Evolutionary conservation across 2,113 vertebrate genomes (phyloP), one percentile per base, ranked within the genome.

Genomic region (Hypanus sabinus): DNA sequence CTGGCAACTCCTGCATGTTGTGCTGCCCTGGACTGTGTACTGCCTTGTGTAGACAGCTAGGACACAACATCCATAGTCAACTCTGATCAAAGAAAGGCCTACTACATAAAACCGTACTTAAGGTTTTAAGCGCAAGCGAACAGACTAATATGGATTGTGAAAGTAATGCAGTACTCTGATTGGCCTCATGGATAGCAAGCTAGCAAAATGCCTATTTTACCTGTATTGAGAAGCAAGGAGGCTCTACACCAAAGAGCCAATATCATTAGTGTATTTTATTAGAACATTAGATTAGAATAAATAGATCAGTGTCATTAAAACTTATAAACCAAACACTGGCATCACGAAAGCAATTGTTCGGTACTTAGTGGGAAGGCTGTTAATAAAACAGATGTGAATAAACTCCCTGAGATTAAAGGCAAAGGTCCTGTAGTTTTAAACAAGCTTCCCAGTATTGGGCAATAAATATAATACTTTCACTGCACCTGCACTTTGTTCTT

Each of bases 331-430:
- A 97, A 98, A 98, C 96, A 97, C 96, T 97, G 97, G 97, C 97
- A 97, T 96, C 97, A 96, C 96, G 98, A 98, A 98, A 98, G 96
- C 95, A 95, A 93, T 90, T 95, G 97, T 97, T 97, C 96, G 96
- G 95, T 96, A 96, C 97, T 96, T 95, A 96, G 95, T 96, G 96
- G 96, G 97, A 97, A 97, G 96, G 96, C 97, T 97, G 96, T 96
- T 95, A 94, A 73, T 73, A 90, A 96, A 94, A 94, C 68, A 2
- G 11, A 18, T 97, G 97, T 97, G 96, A 98, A 97, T 96, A 93
- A 93, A 68, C 96, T 97, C 97, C 97, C 97, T 98, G 97, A 97
- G 96, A 96, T 57, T 94, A 95, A 97, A 96, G 96, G 96, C 46
- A 96, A 96, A 96, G 96, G 96, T n/a, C n/a, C n/a, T n/a, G n/a